Percentiles rank a stretch among this genome's conserved stretches.
These are phyloP conservation scores for Drosophila biarmipes DNA, from an alignment of 1,140 invertebrate genomes.

Conservation along the genomic window DNA sequence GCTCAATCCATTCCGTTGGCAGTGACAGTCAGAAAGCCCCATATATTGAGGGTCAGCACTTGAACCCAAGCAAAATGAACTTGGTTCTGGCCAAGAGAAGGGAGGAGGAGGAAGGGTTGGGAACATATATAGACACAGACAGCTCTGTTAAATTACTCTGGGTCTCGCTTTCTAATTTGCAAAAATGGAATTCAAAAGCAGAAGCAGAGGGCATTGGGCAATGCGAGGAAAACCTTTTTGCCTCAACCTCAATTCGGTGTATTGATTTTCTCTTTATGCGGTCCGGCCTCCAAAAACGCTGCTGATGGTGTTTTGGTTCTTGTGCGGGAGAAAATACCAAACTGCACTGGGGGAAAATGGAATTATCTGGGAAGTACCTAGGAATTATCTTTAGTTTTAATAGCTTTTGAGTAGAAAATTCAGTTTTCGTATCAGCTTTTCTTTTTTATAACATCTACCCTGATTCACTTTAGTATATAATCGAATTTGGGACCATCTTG, in stretches of 20 bases:
- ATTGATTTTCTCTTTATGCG: conserved; percentile 67
- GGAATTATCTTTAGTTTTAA: no score
- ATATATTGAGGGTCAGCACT: conserved; percentile 60
- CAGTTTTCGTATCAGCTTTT: background rate
- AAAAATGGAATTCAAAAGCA: conserved; percentile 66
- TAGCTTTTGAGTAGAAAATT: background rate
- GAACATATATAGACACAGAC: conserved; percentile 40
- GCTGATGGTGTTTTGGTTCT: conserved; percentile 26
- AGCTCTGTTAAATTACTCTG: conserved; percentile 63
- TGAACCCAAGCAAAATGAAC: conserved; percentile 62
- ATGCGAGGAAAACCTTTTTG: conserved; percentile 47
- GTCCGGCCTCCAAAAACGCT: conserved; percentile 55
- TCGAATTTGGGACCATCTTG: background rate
- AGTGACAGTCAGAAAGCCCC: conserved; percentile 28
- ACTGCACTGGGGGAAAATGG: conserved; percentile 9
- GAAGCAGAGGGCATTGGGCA: conserved; percentile 23
- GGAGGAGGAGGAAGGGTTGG: background rate
- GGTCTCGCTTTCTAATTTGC: conserved; percentile 75
- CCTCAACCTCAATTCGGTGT: conserved; percentile 58
- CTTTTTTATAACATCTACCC: background rate
- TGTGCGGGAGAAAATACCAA: background rate
- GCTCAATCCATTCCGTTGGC: conserved; percentile 46
- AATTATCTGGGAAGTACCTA: no score
- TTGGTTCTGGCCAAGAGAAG: conserved; percentile 12
- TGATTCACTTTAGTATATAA: background rate